Percentiles rank a stretch among this genome's conserved stretches.
These are phyloP conservation scores for Galleria mellonella DNA, from an alignment of 1,140 invertebrate genomes.

Conservation along the genomic window DNA sequence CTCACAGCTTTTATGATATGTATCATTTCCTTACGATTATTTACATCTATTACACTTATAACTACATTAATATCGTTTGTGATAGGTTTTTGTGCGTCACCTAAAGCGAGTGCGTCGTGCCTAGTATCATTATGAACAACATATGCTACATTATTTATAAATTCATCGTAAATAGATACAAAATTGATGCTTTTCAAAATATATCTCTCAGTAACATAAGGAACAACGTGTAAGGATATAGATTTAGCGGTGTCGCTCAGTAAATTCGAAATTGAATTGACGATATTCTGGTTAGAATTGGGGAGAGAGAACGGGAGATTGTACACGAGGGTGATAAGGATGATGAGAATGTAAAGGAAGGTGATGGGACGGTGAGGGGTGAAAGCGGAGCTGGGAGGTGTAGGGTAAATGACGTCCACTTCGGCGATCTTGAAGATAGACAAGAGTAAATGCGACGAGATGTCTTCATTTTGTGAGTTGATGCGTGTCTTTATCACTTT, in stretches of 20 bases:
- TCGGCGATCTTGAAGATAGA: slow-evolving; percentile 95
- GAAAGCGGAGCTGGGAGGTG: slow-evolving; percentile 52
- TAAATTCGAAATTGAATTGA: slow-evolving; percentile 64
- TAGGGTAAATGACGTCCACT: slow-evolving; percentile 82
- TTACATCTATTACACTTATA: slow-evolving; percentile 53
- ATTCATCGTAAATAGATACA: slow-evolving; percentile 61
- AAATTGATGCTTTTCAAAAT: slow-evolving; percentile 44
- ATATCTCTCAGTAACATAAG: slow-evolving; percentile 47
- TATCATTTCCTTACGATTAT: slow-evolving; percentile 59
- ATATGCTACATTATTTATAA: slow-evolving; percentile 26
- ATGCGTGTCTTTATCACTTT: slow-evolving; percentile 88
- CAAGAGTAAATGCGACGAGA: slow-evolving; percentile 88
- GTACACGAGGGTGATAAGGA: slow-evolving; percentile 40
- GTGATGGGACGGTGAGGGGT: slow-evolving; percentile 27
- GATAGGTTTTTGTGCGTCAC: slow-evolving; percentile 51
- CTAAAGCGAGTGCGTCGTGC: slow-evolving; percentile 66
- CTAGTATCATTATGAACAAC: slow-evolving; percentile 38
- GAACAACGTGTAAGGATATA: slow-evolving; percentile 36
- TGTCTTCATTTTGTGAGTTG: slow-evolving; percentile 87
- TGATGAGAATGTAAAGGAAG: slow-evolving; percentile 40
- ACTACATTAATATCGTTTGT: slow-evolving; percentile 34
- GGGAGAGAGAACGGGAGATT: slow-evolving; percentile 24
- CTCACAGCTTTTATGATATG: slow-evolving; percentile 72
- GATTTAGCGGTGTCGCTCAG: slow-evolving; percentile 18
- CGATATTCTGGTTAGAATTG: slow-evolving; percentile 26